A percentile compares a stretch with the other conserved stretches of the same genome.
Conservation (phyloP, 2,888 invertebrate genomes). For the Oasisia sp. region DNA sequence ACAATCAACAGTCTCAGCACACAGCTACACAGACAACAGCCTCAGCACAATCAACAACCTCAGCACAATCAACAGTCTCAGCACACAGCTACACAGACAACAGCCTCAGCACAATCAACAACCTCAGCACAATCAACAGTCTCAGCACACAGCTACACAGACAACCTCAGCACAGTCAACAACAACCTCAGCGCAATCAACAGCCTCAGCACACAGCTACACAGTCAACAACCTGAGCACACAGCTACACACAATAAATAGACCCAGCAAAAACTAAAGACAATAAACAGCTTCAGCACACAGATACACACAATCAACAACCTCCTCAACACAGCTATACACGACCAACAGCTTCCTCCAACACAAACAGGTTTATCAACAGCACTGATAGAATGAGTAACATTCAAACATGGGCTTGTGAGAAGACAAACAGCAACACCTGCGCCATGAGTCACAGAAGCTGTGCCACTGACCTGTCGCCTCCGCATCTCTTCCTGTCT, state of each 20-base stretch:
- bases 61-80: background rate
- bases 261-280: background rate
- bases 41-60: background rate
- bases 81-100: background rate
- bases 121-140: background rate
- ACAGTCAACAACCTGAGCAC: background rate
- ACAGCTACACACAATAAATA: background rate
- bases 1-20: background rate
- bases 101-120: background rate
- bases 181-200: background rate
- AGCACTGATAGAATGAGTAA: too few species aligned
- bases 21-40: background rate
- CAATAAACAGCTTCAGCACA: background rate
- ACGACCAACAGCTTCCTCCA: background rate
- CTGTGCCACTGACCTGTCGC: background rate
- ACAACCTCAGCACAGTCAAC: background rate
- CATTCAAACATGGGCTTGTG: too few species aligned
- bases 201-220: background rate
- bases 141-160: background rate
- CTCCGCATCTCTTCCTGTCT: conserved; percentile 51
- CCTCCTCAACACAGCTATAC: background rate
- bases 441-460: background rate
- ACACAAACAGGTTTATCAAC: background rate
- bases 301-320: background rate
- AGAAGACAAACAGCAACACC: too few species aligned